Conservation (phyloP, 1,140 invertebrate species). For the Drosophila pruinosa region DNA sequence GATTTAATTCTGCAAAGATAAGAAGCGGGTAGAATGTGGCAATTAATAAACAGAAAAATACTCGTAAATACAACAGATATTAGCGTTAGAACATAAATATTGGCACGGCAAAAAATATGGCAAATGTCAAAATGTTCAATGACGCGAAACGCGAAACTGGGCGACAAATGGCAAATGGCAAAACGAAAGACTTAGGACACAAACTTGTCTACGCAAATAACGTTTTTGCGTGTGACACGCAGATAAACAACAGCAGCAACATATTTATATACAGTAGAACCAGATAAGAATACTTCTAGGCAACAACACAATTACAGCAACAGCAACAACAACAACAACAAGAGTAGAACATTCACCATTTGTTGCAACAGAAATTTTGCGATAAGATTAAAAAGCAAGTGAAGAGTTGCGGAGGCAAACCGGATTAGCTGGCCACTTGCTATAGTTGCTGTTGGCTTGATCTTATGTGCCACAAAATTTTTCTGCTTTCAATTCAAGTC, state of each 20-base stretch:
- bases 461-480: not conserved
- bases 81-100: constrained; percentile 51
- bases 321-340: constrained; percentile 22
- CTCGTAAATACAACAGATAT: constrained; percentile 9
- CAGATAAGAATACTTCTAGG: constrained; percentile 31
- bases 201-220: constrained; percentile 56
- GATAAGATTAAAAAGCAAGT: constrained; percentile 42
- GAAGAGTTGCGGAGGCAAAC: constrained; percentile 19
- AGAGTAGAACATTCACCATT: constrained; percentile 34
- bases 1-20: constrained; percentile 81
- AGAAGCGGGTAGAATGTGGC: constrained; percentile 40
- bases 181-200: constrained; percentile 79
- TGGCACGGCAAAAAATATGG: constrained; percentile 15
- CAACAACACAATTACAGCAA: constrained; percentile 37
- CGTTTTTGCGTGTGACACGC: constrained; percentile 50
- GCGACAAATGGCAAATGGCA: constrained; percentile 61
- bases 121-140: constrained; percentile 61
- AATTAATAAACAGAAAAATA: constrained; percentile 64
- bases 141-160: constrained; percentile 2
- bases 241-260: constrained; percentile 47
- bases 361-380: constrained; percentile 42
- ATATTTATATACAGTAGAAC: constrained; percentile 6
- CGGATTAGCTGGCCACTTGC: constrained; percentile 27
- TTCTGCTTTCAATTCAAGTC: constrained; percentile 17
- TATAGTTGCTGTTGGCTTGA: not conserved